phyloP scores from a whole-genome alignment of 2,888 invertebrate genomes.

The Pasiphila rectangulata region DNA sequence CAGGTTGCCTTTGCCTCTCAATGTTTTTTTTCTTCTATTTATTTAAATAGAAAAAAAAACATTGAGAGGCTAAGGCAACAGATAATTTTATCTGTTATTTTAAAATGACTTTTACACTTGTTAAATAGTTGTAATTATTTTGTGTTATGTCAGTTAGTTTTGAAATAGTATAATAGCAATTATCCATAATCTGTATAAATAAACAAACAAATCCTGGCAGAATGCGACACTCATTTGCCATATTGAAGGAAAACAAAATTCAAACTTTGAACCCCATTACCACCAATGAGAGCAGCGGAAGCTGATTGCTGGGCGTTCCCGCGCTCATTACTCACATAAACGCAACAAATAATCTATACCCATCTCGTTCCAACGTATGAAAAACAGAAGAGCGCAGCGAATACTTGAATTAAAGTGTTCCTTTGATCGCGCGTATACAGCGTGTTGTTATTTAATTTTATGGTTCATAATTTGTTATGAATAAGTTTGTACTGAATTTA shows the following conservation, averaged over 20 bases:
- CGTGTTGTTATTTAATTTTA: conserved; percentile 70
- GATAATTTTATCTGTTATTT: too few species aligned
- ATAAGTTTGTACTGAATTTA: conserved; percentile 69
- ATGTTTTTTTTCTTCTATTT: too few species aligned
- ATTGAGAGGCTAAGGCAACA: too few species aligned
- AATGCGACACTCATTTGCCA: conserved; percentile 45
- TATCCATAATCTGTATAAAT: conserved; percentile 33
- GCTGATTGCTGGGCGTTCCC: conserved; percentile 75
- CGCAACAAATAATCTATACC: conserved; percentile 32
- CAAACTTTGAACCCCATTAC: conserved; percentile 65
- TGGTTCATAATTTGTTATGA: conserved; percentile 68
- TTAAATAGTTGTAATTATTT: too few species aligned
- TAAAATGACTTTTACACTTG: too few species aligned
- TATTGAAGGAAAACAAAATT: conserved; percentile 68
- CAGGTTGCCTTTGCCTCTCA: too few species aligned
- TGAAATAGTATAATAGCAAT: conserved; percentile 13
- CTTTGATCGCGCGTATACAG: conserved; percentile 55
- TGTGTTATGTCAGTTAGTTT: too few species aligned
- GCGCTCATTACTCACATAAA: conserved; percentile 66
- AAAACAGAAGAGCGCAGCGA: conserved; percentile 36
- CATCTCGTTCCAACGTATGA: conserved; percentile 41
- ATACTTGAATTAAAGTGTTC: conserved; percentile 48
- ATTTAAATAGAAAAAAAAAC: too few species aligned
- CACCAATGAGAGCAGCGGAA: conserved; percentile 60
- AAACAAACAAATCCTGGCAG: conserved; percentile 41